Evolutionary conservation across 2,888 invertebrate genomes (phyloP).

Genomic region (Drosophila leonis): DNA sequence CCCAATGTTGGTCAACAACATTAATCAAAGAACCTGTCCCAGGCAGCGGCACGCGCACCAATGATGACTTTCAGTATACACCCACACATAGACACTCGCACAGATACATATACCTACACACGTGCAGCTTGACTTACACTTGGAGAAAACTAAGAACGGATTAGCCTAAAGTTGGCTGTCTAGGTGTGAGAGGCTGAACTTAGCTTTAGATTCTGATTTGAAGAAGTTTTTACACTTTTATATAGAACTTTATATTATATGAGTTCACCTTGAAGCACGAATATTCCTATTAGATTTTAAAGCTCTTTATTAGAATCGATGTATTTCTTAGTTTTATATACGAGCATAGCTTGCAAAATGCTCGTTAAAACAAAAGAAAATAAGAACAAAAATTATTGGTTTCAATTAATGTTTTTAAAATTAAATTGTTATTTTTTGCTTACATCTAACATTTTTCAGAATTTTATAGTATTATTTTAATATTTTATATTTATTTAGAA

Average conservation of each 20-base stretch:
- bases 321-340: no score
- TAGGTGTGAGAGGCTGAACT: no score
- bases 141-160: not conserved
- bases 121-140: slow-evolving; percentile 14
- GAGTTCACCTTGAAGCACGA: no score
- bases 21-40: slow-evolving; percentile 76
- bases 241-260: no score
- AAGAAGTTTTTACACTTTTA: not conserved
- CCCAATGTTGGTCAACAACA: slow-evolving; percentile 72
- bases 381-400: not conserved
- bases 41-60: slow-evolving; percentile 61
- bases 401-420: not conserved
- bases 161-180: not conserved
- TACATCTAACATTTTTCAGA: no score
- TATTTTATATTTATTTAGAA: no score
- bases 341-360: no score
- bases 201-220: not conserved
- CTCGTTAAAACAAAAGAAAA: not conserved
- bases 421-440: not conserved
- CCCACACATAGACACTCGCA: slow-evolving; percentile 13
- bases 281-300: no score
- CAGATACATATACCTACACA: not conserved
- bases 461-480: no score
- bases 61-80: slow-evolving; percentile 70
- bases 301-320: no score